phyloP scores from a whole-genome alignment of 2,113 vertebrate genomes.

The Aplodontia rufa region DNA sequence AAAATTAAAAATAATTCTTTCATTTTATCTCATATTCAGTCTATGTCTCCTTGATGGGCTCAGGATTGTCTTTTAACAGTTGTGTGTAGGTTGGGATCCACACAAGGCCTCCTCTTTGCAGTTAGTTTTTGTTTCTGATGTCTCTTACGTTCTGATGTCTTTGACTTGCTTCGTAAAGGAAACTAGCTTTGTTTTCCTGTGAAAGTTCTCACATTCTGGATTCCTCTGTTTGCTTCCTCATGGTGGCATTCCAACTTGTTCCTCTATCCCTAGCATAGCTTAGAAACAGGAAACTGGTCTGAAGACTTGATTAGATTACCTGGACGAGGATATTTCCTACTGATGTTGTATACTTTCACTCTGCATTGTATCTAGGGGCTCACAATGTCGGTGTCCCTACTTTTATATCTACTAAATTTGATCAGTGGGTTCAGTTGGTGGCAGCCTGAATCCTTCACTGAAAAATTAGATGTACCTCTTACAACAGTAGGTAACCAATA shows the following conservation, averaged over 20 bases:
- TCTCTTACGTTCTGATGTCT: neutral
- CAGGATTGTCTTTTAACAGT: neutral
- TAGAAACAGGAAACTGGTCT: neutral
- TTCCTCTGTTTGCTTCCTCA: neutral
- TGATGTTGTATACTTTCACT: neutral
- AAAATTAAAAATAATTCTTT: neutral
- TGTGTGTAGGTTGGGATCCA: neutral
- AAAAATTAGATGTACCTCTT: neutral
- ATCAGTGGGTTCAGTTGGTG: neutral
- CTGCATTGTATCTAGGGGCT: neutral
- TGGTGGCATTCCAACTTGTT: neutral
- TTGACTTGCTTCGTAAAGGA: neutral
- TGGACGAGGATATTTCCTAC: neutral
- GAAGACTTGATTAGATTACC: neutral
- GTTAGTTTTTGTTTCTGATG: neutral
- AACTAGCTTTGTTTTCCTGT: neutral
- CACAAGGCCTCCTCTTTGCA: rapidly evolving
- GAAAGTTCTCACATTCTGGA: neutral
- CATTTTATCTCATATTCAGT: neutral
- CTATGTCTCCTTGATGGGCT: neutral
- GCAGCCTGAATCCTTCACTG: neutral
- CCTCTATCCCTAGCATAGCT: neutral
- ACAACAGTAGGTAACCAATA: neutral
- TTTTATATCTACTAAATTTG: neutral
- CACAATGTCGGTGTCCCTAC: no score